Conservation (phyloP, 2,113 vertebrate species). For the Okapia johnstoni region DNA sequence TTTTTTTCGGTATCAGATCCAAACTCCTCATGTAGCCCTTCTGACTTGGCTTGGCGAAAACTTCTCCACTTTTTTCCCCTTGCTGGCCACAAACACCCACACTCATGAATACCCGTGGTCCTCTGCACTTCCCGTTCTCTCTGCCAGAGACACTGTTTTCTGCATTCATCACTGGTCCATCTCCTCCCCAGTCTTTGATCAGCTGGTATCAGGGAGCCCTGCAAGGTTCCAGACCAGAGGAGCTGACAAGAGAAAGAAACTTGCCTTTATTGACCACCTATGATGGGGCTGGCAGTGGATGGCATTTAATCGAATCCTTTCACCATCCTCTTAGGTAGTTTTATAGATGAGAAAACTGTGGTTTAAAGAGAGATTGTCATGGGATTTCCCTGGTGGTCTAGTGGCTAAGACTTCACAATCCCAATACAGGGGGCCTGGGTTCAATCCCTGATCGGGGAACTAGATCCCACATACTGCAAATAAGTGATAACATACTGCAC, state of each 20-base stretch:
- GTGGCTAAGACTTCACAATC: not conserved
- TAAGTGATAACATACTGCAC: not conserved
- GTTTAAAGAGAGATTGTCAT: not conserved
- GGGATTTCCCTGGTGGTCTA: not conserved
- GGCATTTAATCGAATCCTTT: not conserved
- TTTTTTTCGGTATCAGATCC: not conserved
- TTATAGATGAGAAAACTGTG: not conserved
- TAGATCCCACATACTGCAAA: not conserved
- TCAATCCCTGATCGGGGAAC: not conserved
- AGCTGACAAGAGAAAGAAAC: fast-evolving
- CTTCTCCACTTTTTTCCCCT: not conserved
- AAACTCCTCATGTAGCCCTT: not conserved
- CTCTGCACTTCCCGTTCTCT: not conserved
- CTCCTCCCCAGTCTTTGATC: not conserved
- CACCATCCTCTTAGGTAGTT: not conserved
- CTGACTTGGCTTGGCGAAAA: not conserved
- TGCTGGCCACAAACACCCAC: not conserved
- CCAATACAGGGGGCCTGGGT: not conserved
- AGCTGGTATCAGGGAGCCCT: not conserved
- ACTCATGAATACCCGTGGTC: fast-evolving
- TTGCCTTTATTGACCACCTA: not conserved
- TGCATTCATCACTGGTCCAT: fast-evolving
- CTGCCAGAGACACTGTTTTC: not conserved
- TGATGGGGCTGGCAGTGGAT: fast-evolving
- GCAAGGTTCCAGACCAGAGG: not conserved